Conservation (phyloP, 1,140 invertebrate genomes). For the Heliconius eleuchia region DNA sequence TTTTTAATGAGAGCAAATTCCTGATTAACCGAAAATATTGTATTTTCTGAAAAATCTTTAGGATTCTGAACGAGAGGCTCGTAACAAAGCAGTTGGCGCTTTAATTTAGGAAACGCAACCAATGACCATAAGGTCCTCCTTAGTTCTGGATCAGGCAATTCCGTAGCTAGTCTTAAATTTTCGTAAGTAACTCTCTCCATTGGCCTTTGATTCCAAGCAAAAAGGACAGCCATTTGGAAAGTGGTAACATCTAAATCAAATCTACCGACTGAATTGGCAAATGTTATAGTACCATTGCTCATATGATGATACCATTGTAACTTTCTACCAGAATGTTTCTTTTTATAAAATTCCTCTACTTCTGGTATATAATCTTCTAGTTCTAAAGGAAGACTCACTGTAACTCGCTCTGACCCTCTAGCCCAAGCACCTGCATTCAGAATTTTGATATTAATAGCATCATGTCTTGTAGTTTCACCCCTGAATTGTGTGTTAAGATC, state of each 20-base stretch:
- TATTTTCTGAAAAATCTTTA: conserved; percentile 97
- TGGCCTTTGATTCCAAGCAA: conserved; percentile 98
- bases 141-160: conserved; percentile 97
- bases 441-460: conserved; percentile 95
- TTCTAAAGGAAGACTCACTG: conserved; percentile 97
- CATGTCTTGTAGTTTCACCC: conserved; percentile 85
- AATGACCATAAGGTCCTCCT: conserved; percentile 98
- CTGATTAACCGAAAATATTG: conserved; percentile 98
- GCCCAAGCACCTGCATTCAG: conserved; percentile 99
- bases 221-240: conserved; percentile 99
- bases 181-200: conserved; percentile 96
- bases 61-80: conserved; percentile 90
- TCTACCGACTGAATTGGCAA: conserved; percentile 94
- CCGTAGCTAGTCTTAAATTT: conserved; percentile 96
- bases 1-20: conserved; percentile 96
- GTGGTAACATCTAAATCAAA: conserved; percentile 99
- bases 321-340: conserved; percentile 98
- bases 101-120: conserved; percentile 98
- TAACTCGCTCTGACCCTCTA: conserved; percentile 94
- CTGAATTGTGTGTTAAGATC: conserved; percentile 98
- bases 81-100: conserved; percentile 93
- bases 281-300: conserved; percentile 99
- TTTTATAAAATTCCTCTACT: conserved; percentile 96
- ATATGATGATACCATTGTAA: conserved; percentile 99
- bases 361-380: conserved; percentile 99